phyloP scores from a whole-genome alignment of 2,797 vertebrate genomes.

The Todus mexicanus region DNA sequence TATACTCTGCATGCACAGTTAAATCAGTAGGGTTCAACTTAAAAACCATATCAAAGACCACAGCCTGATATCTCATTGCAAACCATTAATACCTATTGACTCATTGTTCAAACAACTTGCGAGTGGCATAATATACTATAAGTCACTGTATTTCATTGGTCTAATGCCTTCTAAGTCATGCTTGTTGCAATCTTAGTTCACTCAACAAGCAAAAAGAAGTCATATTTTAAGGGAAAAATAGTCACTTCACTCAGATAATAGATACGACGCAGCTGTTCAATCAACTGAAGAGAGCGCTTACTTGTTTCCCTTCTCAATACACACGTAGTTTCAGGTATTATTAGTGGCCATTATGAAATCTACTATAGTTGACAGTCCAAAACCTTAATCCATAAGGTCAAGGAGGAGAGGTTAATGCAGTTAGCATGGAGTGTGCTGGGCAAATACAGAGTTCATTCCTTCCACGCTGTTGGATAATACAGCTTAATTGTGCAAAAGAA shows the following conservation, averaged over 20 bases:
- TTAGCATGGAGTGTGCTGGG: background rate
- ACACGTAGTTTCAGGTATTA: background rate
- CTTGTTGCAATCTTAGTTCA: background rate
- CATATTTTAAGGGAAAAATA: background rate
- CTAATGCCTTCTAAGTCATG: background rate
- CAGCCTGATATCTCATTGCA: background rate
- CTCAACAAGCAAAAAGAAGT: background rate
- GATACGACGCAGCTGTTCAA: background rate
- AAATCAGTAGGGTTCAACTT: background rate
- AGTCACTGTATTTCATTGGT: background rate
- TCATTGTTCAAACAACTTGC: background rate
- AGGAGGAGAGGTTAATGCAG: background rate
- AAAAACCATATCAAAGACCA: background rate
- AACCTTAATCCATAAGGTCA: background rate
- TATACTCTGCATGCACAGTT: background rate
- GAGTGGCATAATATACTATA: background rate
- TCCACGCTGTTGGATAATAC: background rate
- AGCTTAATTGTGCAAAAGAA: background rate
- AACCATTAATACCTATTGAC: background rate
- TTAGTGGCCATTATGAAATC: background rate
- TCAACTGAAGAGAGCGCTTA: background rate
- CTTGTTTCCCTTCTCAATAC: background rate
- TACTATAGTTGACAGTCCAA: background rate
- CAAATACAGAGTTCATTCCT: background rate
- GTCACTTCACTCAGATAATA: background rate